These are phyloP conservation scores for Adelosebastes latens DNA, from an alignment of 2,797 vertebrate genomes.

Conservation along the genomic window DNA sequence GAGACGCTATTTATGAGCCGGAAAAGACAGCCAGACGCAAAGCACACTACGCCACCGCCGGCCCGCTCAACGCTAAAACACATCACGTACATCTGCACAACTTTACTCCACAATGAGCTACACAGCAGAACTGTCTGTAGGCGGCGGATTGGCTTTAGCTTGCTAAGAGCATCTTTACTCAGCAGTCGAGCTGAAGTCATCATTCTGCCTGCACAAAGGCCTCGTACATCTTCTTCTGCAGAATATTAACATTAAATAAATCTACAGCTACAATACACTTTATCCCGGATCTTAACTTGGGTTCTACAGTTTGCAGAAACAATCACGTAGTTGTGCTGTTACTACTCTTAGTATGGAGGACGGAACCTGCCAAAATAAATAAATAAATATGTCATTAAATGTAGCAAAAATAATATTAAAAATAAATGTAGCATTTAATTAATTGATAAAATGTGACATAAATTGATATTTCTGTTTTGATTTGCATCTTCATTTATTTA, in stretches of 20 bases:
- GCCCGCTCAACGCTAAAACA: constrained; percentile 79
- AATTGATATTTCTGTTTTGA: too few species aligned
- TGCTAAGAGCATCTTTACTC: constrained; percentile 3
- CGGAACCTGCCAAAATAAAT: too few species aligned
- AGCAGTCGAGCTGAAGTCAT: background rate
- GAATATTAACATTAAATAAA: background rate
- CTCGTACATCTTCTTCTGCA: background rate
- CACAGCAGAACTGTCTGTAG: background rate
- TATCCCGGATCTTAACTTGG: background rate
- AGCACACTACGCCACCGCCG: constrained; percentile 87
- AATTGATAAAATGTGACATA: too few species aligned
- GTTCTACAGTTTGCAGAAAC: too few species aligned
- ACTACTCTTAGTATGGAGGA: background rate
- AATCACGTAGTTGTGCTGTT: background rate
- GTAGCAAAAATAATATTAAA: too few species aligned
- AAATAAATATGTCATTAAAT: too few species aligned
- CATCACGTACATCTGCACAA: constrained; percentile 83
- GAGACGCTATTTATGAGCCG: constrained; percentile 96
- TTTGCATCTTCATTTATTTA: too few species aligned
- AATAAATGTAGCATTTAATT: too few species aligned
- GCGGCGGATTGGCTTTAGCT: background rate
- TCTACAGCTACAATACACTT: background rate
- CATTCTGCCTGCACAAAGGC: background rate
- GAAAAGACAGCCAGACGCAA: constrained; percentile 91
- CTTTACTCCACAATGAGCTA: constrained; percentile 47